Base-by-base conservation (phyloP, 2,888 invertebrate genomes). In the Crocallis elinguaria region DNA sequence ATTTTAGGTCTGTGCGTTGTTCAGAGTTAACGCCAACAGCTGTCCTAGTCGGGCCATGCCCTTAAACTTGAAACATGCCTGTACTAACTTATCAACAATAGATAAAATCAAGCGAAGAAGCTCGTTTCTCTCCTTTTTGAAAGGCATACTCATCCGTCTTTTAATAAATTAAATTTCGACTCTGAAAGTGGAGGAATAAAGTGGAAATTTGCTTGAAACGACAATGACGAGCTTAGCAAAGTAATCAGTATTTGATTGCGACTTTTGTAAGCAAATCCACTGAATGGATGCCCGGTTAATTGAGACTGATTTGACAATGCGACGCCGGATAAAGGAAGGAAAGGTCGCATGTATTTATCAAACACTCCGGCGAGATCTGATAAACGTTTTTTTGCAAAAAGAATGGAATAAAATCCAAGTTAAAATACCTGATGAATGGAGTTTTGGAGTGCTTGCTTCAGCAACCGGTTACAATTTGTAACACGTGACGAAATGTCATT, bases 181-280 rank as follows among this genome's bases (percentile, higher is more conserved):
- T 64, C 62, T 69, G 53, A 57, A 37, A 13, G 2, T 27, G 4
- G 8, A 3, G 0, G 36, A 16, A 65, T 61, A 71, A 64, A 68
- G 67, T 59, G 42, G 51, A 51, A 57, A 66, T 58, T 71, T 48
- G 59, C 54, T 33, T 63, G 55, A 14, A 11, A 43, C 32, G 42
- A 59, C 30, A 57, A 51, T 45, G 43, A 54, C 52, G 50, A 49
- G 59, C 57, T 64, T 62, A 58, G 58, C 49, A 58, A 54, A 58
- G 50, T 60, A 66, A 66, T 67, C 62, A 62, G 55, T 49, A 60
- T 53, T 62, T 64, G 68, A 75, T 74, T 75, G 71, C 67, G 66
- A 75, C 75, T 74, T 74, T 75, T 77, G 74, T 76, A 67, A 67
- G 74, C 69, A 66, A 57, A 61, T 64, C 56, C 62, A 54, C 51